Evolutionary conservation across 2,888 invertebrate species (phyloP).

Genomic region (Sylvicola cinctus): DNA sequence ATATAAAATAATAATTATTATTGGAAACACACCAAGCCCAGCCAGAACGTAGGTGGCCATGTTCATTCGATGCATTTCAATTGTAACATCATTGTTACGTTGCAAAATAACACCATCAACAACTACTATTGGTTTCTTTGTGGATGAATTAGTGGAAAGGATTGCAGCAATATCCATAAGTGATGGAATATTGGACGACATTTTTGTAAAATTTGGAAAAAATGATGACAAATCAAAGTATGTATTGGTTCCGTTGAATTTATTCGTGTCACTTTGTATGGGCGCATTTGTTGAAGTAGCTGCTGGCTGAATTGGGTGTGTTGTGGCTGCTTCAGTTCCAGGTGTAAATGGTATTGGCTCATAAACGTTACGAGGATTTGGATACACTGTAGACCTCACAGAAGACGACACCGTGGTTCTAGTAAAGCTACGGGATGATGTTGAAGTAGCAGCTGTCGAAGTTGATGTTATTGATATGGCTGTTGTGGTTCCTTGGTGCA

Average conservation of each 20-base stretch:
- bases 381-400: constrained; percentile 19
- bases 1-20: constrained; percentile 34
- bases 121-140: neutral
- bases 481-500: too few species aligned
- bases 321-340: constrained; percentile 8
- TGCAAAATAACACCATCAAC: constrained; percentile 9
- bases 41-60: constrained; percentile 38
- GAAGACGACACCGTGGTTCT: constrained; percentile 30
- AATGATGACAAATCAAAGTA: neutral
- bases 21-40: constrained; percentile 35
- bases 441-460: constrained; percentile 4
- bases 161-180: neutral
- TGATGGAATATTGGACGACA: neutral
- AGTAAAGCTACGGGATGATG: constrained; percentile 19
- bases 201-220: neutral
- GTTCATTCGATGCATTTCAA: constrained; percentile 36
- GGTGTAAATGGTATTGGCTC: neutral
- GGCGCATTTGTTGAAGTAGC: neutral
- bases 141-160: neutral
- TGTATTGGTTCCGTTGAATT: neutral
- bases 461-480: neutral
- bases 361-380: constrained; percentile 6
- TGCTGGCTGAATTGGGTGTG: neutral
- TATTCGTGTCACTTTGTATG: neutral
- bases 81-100: constrained; percentile 30